Conservation (phyloP, 2,113 vertebrate species). For the Trematocara nigrifrons region DNA sequence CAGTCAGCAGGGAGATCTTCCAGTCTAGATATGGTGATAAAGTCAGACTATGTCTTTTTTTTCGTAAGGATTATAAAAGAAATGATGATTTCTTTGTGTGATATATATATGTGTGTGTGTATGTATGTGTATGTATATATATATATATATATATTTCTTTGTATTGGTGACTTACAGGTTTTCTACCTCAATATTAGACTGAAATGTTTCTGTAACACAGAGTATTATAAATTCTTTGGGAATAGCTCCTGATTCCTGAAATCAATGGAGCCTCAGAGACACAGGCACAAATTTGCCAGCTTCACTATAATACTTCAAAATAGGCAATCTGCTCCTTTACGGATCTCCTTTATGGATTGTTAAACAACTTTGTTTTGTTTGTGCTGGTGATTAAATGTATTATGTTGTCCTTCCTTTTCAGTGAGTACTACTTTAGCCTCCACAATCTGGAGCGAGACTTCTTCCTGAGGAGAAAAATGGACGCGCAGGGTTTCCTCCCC, state of each 20-base stretch:
- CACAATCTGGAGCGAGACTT: constrained; percentile 97
- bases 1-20: not conserved
- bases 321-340: not conserved
- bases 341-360: not conserved
- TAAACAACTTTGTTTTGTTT: not conserved
- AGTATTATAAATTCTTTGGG: not conserved
- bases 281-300: not conserved
- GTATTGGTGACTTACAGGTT: not conserved
- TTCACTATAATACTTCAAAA: not conserved
- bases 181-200: not conserved
- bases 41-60: not conserved
- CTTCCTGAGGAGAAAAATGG: constrained; percentile 96
- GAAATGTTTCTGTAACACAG: not conserved
- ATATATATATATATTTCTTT: not conserved
- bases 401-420: constrained; percentile 29
- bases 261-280: not conserved
- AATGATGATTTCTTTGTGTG: not conserved
- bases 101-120: too few relatives aligned
- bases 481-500: constrained; percentile 88
- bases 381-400: not conserved
- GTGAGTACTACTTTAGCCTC: constrained; percentile 97
- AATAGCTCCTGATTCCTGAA: not conserved
- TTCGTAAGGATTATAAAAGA: not conserved
- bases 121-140: not conserved
- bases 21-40: not conserved